Percentiles rank a stretch among this genome's conserved stretches.
These are phyloP conservation scores for Tetramorium simillimum DNA, from an alignment of 1,140 invertebrate species.

Conservation along the genomic window DNA sequence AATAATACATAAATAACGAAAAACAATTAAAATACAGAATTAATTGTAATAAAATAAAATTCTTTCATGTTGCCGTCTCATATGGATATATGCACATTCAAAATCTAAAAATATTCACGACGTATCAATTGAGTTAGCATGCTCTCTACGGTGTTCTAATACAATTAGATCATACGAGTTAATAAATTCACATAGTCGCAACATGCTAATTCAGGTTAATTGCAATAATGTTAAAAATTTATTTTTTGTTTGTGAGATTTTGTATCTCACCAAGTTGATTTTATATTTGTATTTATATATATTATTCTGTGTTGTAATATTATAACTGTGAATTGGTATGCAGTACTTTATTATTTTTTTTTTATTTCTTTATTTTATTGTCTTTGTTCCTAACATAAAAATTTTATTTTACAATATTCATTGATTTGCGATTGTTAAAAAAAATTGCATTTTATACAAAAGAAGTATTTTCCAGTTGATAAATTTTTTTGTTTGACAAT, in stretches of 20 bases:
- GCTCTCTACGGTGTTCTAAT: constrained; percentile 22
- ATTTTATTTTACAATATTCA: neutral
- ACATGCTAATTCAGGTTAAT: constrained; percentile 1
- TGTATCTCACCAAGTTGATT: neutral
- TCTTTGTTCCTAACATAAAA: neutral
- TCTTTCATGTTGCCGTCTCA: neutral
- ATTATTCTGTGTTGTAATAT: neutral
- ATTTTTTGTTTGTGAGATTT: neutral
- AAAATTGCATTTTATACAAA: neutral
- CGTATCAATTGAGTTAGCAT: constrained; percentile 43
- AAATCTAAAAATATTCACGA: neutral
- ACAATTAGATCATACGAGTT: constrained; percentile 36
- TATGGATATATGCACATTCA: neutral
- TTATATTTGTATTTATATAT: neutral
- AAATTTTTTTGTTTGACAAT: neutral
- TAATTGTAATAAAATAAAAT: neutral
- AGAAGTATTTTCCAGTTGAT: neutral
- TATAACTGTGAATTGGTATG: neutral
- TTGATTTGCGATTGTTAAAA: neutral
- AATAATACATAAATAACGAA: neutral
- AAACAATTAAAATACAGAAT: neutral
- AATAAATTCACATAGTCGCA: constrained; percentile 1
- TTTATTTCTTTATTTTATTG: neutral
- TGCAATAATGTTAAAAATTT: neutral
- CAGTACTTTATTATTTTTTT: too few species aligned